Base-by-base conservation (phyloP, 2,888 invertebrate genomes). In the Eudemis profundana region DNA sequence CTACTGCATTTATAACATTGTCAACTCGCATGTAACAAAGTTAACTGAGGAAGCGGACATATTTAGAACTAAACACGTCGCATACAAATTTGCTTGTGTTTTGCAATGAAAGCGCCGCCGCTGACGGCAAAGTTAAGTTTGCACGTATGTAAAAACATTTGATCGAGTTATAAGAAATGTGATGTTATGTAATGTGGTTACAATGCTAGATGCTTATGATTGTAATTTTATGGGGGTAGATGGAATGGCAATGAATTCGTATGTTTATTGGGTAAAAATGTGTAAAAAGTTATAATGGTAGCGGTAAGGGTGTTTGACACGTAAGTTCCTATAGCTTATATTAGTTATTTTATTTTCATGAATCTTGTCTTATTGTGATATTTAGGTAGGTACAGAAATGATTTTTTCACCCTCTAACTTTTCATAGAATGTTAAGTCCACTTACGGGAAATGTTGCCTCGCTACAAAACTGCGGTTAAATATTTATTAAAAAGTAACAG, bases 131-230 rank as follows among this genome's bases (percentile, higher is more conserved):
- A 59, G n/a, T 7, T 59, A 59, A 57, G 15, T 57, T 59, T 42
- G 64, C 21, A 4, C 14, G 15, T 51, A 23, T 36, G 63, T 56
- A 57, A 64, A 57, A 57, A 64, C 21, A 29, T 19, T 21, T 44
- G 42, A 33, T 64, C 54, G 38, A 27, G 12, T 33, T 29, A 59
- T 36, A 36, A 51, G 42, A 42, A 17, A 51, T 36, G 44, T 36
- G 33, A 23, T 23, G 42, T 64, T 29, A 1, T 33, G 33, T 12
- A 33, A 56, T 29, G 17, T 10, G 33, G 33, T 17, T n/a, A 56
- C 42, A 56, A 44, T 27, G 42, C 29, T 40, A 38, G 15, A 54
- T 54, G 4, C 38, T 40, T 4, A 56, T 56, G 42, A 15, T 29
- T 15, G 56, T 56, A 42, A 51, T 38, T 51, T 53, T 40, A 53